These are phyloP conservation scores for Dendrolimus kikuchii DNA, from an alignment of 1,140 invertebrate genomes.

Conservation along the genomic window DNA sequence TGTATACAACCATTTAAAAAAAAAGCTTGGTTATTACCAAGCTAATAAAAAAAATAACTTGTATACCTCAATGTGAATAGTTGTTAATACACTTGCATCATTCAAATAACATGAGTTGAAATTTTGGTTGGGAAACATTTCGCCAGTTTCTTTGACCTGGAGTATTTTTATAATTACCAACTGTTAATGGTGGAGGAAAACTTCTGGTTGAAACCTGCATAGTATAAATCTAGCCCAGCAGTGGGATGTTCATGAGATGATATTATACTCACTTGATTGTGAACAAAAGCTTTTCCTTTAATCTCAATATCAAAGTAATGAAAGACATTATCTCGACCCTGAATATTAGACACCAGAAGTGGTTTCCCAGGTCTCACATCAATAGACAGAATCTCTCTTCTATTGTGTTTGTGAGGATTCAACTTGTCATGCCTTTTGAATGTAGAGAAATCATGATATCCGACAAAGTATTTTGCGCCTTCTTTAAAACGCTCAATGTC, in stretches of 20 bases:
- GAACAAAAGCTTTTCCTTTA: slow-evolving; percentile 77
- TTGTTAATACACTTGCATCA: no score
- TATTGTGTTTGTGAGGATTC: slow-evolving; percentile 61
- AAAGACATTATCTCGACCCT: slow-evolving; percentile 53
- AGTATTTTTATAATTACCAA: no score
- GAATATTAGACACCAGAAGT: slow-evolving; percentile 47
- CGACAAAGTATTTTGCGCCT: slow-evolving; percentile 73
- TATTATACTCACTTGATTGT: slow-evolving; percentile 76
- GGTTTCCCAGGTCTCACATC: slow-evolving; percentile 62
- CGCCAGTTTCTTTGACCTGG: no score
- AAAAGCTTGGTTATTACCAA: no score
- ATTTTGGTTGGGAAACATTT: no score
- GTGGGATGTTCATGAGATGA: neutral
- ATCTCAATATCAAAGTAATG: slow-evolving; percentile 79
- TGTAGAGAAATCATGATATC: slow-evolving; percentile 80
- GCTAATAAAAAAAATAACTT: no score
- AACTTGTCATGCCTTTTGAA: slow-evolving; percentile 69
- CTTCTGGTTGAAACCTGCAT: no score
- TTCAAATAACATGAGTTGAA: no score
- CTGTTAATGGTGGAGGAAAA: no score
- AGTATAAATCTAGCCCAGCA: no score
- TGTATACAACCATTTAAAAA: no score
- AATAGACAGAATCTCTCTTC: slow-evolving; percentile 66
- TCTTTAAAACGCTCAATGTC: slow-evolving; percentile 73
- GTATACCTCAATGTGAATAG: no score